Base-by-base conservation (phyloP, 2,888 invertebrate genomes). In the Linnaemya tessellans region DNA sequence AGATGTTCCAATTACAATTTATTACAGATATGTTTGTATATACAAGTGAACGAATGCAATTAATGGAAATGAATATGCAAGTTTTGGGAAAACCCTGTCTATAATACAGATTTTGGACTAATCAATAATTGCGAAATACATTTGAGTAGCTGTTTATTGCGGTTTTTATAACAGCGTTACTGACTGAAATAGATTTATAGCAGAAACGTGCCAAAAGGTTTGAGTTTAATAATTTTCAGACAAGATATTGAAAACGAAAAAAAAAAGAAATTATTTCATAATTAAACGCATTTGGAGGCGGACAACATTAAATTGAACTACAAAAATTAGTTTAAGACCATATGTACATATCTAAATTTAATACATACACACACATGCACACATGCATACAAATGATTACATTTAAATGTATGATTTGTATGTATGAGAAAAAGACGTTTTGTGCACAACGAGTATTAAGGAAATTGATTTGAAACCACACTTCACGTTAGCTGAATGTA, bases 241-340 rank as follows among this genome's bases (percentile, higher is more conserved):
- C 18, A 43, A 56, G 49, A 49, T 18, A 56, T 56, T 77, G 1
- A 41, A n/a, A 25, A 25, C 13, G n/a, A 35, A 18, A 60, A 22
- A 56, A 80, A 80, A 62, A 77, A 80, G 67, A 80, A 80, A 80
- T 80, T 75, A 67, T 77, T 80, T 71, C 75, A 71, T 67, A 84
- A 80, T 71, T 41, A 25, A 65, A 78, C 46, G n/a, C 51, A 64
- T 64, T 38, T 54, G 38, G 51, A 54, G 64, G 18, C 54, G 25
- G 18, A 51, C 11, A 35, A 49, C 35, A 62, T 74, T 62, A 25
- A 38, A 51, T 20, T 51, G 41, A 51, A 60, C 7, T 10, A 43
- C 20, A 43, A 51, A 18, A 13, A n/a, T 67, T 58, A 8, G n/a
- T 18, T 30, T 58, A 35, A 18, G n/a, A 25, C 51, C 20, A 3